Conservation (phyloP, 2,888 invertebrate species). For the Palloptera scutellata region DNA sequence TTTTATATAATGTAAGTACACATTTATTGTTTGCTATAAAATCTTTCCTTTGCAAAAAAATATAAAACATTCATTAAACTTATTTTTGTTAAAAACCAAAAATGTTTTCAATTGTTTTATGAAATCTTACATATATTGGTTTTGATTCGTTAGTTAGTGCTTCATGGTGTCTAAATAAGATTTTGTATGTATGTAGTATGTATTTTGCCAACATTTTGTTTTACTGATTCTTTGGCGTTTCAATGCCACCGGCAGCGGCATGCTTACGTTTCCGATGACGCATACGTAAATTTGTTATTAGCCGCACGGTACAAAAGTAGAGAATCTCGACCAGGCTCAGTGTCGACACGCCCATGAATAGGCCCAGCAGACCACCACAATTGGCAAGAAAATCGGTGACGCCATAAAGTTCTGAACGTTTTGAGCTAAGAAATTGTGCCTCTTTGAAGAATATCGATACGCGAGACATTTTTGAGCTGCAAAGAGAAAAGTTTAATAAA, state of each 20-base stretch:
- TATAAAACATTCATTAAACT: no score
- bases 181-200: no score
- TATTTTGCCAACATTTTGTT: no score
- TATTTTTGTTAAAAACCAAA: no score
- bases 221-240: slow-evolving; percentile 34
- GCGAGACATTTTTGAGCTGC: slow-evolving; percentile 68
- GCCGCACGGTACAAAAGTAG: slow-evolving; percentile 67
- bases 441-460: slow-evolving; percentile 78
- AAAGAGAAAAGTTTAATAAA: no score
- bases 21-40: no score
- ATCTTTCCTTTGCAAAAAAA: no score
- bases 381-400: slow-evolving; percentile 75
- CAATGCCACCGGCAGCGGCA: slow-evolving; percentile 43
- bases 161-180: no score
- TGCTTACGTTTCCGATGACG: slow-evolving; percentile 58
- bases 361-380: slow-evolving; percentile 72
- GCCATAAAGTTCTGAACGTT: slow-evolving; percentile 74
- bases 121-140: no score
- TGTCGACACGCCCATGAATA: slow-evolving; percentile 64
- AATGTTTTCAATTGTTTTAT: no score
- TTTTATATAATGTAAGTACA: no score
- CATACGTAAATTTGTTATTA: slow-evolving; percentile 66
- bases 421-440: slow-evolving; percentile 74
- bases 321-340: slow-evolving; percentile 66
- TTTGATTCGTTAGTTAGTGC: no score